These are phyloP conservation scores for Parauchenoglanis ngamensis DNA, from an alignment of 2,797 vertebrate genomes.

Conservation along the genomic window DNA sequence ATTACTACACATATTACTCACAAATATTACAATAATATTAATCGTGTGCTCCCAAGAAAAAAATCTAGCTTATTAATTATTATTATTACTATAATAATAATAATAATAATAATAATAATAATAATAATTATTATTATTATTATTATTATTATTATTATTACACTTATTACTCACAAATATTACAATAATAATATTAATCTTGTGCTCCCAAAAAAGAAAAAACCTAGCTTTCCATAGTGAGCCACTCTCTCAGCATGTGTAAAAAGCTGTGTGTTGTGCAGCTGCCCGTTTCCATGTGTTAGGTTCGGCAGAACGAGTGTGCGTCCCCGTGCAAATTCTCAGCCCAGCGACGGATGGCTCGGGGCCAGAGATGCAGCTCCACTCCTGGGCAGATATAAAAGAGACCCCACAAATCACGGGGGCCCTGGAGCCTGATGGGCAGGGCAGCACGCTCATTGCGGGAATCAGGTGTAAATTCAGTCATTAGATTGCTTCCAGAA, in stretches of 20 bases:
- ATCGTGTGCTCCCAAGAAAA: not conserved
- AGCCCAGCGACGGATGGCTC: constrained; percentile 64
- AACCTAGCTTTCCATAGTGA: not conserved
- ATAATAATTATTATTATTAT: not conserved
- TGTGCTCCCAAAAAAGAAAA: not conserved
- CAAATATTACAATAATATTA: not conserved
- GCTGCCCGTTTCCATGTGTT: constrained; percentile 41
- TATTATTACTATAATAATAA: not conserved
- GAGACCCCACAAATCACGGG: constrained; percentile 68
- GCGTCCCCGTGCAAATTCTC: constrained; percentile 40
- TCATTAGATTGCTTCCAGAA: constrained; percentile 67
- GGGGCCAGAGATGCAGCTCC: constrained; percentile 65
- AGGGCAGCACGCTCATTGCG: constrained; percentile 49
- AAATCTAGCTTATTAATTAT: not conserved
- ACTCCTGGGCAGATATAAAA: constrained; percentile 68
- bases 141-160: not conserved
- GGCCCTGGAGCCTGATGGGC: constrained; percentile 57
- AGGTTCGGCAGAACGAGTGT: not conserved
- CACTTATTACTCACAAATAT: not conserved
- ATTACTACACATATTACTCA: not conserved
- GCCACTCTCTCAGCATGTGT: not conserved
- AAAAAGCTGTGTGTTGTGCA: constrained; percentile 39
- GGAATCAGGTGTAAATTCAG: constrained; percentile 69
- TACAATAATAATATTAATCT: not conserved
- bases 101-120: not conserved